Conservation (phyloP, 2,113 vertebrate genomes). For the Corythaixoides concolor region DNA sequence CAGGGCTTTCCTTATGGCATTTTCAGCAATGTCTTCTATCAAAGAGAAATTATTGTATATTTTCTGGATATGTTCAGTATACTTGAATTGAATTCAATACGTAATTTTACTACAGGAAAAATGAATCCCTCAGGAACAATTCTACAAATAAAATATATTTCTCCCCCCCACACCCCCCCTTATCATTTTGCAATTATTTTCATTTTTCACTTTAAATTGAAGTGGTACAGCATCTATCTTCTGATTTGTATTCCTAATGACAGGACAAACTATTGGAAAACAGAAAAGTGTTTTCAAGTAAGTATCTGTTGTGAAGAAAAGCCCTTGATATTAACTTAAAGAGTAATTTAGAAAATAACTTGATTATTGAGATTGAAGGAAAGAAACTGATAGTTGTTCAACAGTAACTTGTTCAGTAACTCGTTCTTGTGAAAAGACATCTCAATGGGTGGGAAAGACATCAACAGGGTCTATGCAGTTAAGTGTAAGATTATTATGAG, state of each 20-base stretch:
- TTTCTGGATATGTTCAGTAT: background rate
- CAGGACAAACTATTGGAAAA: background rate
- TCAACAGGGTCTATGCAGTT: background rate
- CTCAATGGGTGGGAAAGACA: background rate
- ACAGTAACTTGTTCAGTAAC: background rate
- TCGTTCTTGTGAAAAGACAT: background rate
- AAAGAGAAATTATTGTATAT: background rate
- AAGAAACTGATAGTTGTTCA: background rate
- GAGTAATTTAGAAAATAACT: background rate
- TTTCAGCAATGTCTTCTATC: background rate
- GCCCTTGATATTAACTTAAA: background rate
- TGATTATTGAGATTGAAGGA: background rate
- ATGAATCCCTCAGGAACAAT: background rate
- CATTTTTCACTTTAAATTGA: background rate
- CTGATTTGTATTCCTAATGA: background rate
- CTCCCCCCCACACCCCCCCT: accelerated
- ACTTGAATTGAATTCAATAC: background rate
- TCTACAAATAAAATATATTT: background rate
- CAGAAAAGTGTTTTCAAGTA: background rate
- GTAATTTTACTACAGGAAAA: background rate
- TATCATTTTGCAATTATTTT: background rate
- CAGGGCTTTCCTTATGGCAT: background rate
- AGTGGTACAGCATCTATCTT: background rate
- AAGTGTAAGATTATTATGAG: background rate
- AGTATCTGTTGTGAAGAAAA: background rate